These are phyloP conservation scores for Cottus gobio DNA, from an alignment of 2,113 vertebrate genomes.

Conservation along the genomic window DNA sequence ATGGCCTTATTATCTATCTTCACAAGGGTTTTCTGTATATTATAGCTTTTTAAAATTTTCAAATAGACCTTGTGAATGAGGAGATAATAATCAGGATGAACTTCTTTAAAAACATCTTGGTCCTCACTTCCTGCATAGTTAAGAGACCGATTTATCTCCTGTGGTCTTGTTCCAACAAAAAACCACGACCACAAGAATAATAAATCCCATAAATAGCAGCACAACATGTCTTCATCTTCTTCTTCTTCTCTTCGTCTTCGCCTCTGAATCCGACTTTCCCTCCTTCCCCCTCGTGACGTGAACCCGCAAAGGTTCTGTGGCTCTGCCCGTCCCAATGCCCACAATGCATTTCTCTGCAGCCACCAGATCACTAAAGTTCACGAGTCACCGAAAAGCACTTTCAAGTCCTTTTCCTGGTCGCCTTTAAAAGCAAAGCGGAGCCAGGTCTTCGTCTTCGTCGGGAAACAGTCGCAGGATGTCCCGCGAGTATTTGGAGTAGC, in stretches of 20 bases:
- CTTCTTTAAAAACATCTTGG: not conserved
- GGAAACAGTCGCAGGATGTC: constrained; percentile 81
- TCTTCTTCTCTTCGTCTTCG: constrained; percentile 16
- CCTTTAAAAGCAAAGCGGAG: constrained; percentile 67
- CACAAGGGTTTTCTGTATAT: too few species aligned
- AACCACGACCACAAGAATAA: constrained; percentile 7
- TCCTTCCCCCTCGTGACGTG: too few species aligned
- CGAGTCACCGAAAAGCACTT: not conserved
- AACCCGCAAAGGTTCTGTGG: not conserved
- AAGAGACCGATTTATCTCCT: constrained; percentile 3
- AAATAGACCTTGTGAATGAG: too few species aligned
- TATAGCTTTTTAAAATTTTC: too few species aligned
- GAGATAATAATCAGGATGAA: too few species aligned
- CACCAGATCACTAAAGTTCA: not conserved
- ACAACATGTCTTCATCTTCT: constrained; percentile 14
- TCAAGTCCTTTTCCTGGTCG: not conserved
- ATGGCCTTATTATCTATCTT: too few species aligned
- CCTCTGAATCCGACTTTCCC: constrained; percentile 27
- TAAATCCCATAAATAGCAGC: constrained; percentile 64
- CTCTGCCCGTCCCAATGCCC: constrained; percentile 10
- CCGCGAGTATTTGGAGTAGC: constrained; percentile 81
- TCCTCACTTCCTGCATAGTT: constrained; percentile 43
- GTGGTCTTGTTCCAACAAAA: constrained; percentile 7
- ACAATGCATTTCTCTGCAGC: constrained; percentile 13
- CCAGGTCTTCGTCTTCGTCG: constrained; percentile 71